A percentile compares a stretch with the other conserved stretches of the same genome.
These are phyloP conservation scores for Macrotrachela quadricornifera DNA, from an alignment of 1,140 invertebrate species.

Conservation along the genomic window DNA sequence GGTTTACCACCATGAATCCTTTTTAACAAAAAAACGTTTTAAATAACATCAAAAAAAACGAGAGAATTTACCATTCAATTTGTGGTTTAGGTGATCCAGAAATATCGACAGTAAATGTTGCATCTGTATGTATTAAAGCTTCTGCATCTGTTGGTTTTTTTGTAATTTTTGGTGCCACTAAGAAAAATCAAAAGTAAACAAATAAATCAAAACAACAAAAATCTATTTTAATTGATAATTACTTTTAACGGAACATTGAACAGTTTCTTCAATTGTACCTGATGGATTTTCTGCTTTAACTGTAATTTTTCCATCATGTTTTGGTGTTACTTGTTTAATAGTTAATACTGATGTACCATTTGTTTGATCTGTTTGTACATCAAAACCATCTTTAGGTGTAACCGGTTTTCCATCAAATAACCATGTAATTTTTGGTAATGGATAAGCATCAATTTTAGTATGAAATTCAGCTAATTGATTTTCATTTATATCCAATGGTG, in stretches of 20 bases:
- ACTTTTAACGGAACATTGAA: slow-evolving; percentile 23
- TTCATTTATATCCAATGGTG: too few species aligned
- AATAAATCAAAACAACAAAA: too few species aligned
- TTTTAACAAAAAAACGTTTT: too few species aligned
- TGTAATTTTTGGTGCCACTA: background rate
- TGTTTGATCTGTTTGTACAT: slow-evolving; percentile 12
- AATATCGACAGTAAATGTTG: slow-evolving; percentile 19
- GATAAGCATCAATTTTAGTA: background rate
- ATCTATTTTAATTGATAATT: background rate
- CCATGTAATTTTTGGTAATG: slow-evolving; percentile 3
- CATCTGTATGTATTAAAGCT: slow-evolving; percentile 6
- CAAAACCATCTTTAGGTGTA: slow-evolving; percentile 15
- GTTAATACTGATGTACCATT: too few species aligned
- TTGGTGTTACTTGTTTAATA: too few species aligned
- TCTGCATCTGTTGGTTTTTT: background rate
- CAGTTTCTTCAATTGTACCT: slow-evolving; percentile 20
- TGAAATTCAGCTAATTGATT: too few species aligned
- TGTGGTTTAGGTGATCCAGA: slow-evolving; percentile 20
- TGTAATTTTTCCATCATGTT: slow-evolving; percentile 38
- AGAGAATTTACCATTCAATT: slow-evolving; percentile 17
- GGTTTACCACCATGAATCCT: too few species aligned
- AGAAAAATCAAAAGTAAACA: too few species aligned
- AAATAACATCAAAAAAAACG: too few species aligned
- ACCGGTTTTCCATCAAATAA: slow-evolving; percentile 16
- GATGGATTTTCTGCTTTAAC: slow-evolving; percentile 22